Base-by-base conservation (phyloP, 2,113 vertebrate genomes). In the Spermophilus dauricus region DNA sequence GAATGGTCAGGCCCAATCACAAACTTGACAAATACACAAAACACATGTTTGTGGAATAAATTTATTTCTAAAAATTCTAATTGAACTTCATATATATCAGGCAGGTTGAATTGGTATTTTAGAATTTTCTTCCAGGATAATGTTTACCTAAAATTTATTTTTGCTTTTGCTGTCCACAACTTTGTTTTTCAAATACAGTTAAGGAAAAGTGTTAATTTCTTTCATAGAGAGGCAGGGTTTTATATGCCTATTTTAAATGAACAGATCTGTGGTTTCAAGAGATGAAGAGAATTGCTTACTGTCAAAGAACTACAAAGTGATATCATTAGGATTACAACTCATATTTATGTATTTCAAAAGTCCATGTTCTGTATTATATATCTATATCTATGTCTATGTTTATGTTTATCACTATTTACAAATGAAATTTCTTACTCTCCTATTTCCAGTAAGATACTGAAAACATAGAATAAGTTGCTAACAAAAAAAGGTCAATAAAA, bases 181-280 rank as follows among this genome's bases (percentile, higher is more conserved):
- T 84, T 87, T 91, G 45, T 39, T 56, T 95, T 48, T 95, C 73
- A 96, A 37, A 22, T 26, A 67, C 28, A 39, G 81, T 84, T 96
- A 51, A 83, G 73, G 34, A 92, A 70, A 18, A 61, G 8, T 80
- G 18, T 6, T 88, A 58, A 65, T 14, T 95, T 88, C 51, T 86
- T 24, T 65, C 32, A 32, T 4, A 30, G 2, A 30, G n/a, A 77
- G 72, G 8, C 37, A 65, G 7, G 56, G 63, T 90, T 92, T 95
- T 42, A 42, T 28, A 37, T 12, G 11, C 8, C 37, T 70, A 73
- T 73, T 86, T 86, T 90, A 83, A 94, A 83, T 86, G 17, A 3
- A 92, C 81, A 18, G 76, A 34, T 56, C 18, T 42, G 16, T 70
- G 1, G 0, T 56, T 89, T 87, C 53, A 89, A 76, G 51, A 86